A percentile compares a stretch with the other conserved stretches of the same genome.
Evolutionary conservation across 2,113 vertebrate genomes (phyloP).

Genomic region (Tenrec ecaudatus): DNA sequence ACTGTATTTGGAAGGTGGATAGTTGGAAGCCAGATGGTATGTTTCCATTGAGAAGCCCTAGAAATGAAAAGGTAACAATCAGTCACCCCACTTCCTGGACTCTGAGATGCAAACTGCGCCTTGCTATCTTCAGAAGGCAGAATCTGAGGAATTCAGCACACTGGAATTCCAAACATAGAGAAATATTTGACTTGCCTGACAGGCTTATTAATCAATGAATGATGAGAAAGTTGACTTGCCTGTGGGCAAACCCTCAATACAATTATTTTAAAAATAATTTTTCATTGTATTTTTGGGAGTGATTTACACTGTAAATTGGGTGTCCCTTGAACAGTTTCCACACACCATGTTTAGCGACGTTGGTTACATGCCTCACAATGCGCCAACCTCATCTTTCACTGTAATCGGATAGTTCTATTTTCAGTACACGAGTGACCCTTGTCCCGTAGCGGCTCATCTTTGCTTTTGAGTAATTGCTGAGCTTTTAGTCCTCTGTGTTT

Average conservation of each 20-base stretch:
- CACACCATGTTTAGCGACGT: background rate
- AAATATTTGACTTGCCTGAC: background rate
- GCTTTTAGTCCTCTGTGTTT: background rate
- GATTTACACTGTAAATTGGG: background rate
- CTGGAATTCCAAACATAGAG: background rate
- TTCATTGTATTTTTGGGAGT: background rate
- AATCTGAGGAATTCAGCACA: background rate
- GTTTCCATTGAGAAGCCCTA: background rate
- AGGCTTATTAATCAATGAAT: background rate
- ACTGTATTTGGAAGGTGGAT: background rate
- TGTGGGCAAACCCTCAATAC: background rate
- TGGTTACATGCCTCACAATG: background rate
- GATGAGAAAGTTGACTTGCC: background rate
- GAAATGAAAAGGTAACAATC: background rate
- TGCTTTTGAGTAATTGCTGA: background rate
- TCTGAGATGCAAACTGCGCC: background rate
- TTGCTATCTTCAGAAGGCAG: background rate
- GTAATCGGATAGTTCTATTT: background rate
- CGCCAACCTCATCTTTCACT: background rate
- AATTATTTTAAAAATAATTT: too few species aligned
- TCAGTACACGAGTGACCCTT: background rate
- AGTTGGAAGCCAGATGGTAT: background rate
- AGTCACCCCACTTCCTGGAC: fast-evolving
- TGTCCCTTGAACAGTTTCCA: background rate
- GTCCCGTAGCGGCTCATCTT: background rate